These are phyloP conservation scores for Carduelis carduelis DNA, from an alignment of 2,797 vertebrate species.

Conservation along the genomic window DNA sequence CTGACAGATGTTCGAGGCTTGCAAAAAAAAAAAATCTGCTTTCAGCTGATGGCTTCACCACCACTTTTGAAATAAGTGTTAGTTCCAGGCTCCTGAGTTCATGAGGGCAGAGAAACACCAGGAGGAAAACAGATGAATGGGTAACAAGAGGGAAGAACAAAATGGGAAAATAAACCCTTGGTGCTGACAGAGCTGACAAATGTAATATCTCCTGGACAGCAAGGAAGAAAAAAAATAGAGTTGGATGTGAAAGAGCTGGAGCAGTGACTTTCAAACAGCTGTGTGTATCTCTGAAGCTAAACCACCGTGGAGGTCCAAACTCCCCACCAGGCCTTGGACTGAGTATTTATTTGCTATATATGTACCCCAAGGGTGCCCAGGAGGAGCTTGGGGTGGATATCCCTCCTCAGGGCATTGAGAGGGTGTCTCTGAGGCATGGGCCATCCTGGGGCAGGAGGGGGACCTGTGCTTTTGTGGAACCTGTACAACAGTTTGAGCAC, in stretches of 20 bases:
- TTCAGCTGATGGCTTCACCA: background rate
- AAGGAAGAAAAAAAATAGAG: background rate
- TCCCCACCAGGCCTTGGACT: background rate
- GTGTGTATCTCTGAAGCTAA: background rate
- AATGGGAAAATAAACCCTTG: background rate
- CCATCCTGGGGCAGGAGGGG: rapidly evolving
- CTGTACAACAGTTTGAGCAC: background rate
- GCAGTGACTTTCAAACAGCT: background rate
- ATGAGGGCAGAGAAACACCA: background rate
- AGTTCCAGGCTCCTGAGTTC: slow-evolving; percentile 13
- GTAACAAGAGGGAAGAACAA: background rate
- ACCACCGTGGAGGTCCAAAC: background rate
- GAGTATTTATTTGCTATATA: background rate
- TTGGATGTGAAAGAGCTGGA: background rate
- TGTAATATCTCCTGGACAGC: background rate
- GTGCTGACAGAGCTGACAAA: background rate
- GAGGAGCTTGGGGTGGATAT: background rate
- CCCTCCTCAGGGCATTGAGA: background rate
- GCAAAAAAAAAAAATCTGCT: background rate
- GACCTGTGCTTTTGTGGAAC: background rate
- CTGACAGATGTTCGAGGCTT: slow-evolving; percentile 45
- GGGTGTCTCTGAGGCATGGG: background rate
- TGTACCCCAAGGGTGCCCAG: rapidly evolving
- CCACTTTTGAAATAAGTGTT: slow-evolving; percentile 27
- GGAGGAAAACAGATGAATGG: background rate